Percentiles rank a stretch among this genome's conserved stretches.
Conservation (phyloP, 2,113 vertebrate genomes). For the Picathartes gymnocephalus region DNA sequence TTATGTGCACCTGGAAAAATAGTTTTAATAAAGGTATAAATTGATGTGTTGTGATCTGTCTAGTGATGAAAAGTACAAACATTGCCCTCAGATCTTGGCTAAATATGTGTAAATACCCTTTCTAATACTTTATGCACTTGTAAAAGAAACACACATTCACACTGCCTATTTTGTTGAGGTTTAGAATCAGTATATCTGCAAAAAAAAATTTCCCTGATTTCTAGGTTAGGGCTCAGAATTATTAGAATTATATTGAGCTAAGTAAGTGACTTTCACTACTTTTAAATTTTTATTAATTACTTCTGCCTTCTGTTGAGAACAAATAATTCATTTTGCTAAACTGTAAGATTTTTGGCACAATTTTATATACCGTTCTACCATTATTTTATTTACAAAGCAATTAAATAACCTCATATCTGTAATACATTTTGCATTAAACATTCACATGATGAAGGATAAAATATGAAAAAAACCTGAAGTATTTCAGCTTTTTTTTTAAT, state of each 20-base stretch:
- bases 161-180: background rate
- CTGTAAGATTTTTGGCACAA: background rate
- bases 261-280: background rate
- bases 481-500: background rate
- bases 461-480: background rate
- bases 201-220: background rate
- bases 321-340: background rate
- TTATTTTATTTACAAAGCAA: background rate
- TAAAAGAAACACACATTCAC: background rate
- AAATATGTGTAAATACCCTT: background rate
- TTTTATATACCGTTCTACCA: background rate
- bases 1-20: background rate
- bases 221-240: background rate
- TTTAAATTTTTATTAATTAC: background rate
- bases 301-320: background rate
- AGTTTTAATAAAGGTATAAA: background rate
- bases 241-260: background rate
- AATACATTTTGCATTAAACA: background rate
- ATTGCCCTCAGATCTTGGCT: background rate
- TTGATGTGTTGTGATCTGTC: fast-evolving
- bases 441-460: background rate
- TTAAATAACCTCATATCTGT: background rate
- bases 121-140: background rate
- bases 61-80: background rate
- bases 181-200: background rate